Percentiles rank a stretch among this genome's conserved stretches.
Evolutionary conservation across 2,797 vertebrate species (phyloP).

Genomic region (Synanceia verrucosa): DNA sequence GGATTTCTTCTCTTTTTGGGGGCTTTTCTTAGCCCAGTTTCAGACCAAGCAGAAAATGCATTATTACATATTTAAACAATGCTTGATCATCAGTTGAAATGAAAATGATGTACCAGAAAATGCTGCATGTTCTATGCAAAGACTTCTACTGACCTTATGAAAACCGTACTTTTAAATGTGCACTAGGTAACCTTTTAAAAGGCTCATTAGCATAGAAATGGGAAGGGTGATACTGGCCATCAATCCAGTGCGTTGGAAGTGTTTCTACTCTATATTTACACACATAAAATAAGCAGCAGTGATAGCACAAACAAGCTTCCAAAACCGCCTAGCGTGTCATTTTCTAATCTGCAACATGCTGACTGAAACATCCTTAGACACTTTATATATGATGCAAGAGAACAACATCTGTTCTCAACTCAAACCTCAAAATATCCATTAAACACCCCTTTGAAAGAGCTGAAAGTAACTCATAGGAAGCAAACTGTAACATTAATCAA

Average conservation of each 20-base stretch:
- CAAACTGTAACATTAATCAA: slow-evolving; percentile 10
- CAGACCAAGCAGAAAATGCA: slow-evolving; percentile 27
- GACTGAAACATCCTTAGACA: slow-evolving; percentile 11
- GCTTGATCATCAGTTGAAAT: slow-evolving; percentile 40
- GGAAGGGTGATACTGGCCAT: slow-evolving; percentile 2
- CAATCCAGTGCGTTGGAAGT: background rate
- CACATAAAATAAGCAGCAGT: slow-evolving; percentile 10
- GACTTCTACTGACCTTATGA: slow-evolving; percentile 34
- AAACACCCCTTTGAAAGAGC: background rate
- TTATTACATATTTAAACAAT: slow-evolving; percentile 54
- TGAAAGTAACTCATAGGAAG: background rate
- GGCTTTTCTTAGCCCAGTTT: slow-evolving; percentile 25
- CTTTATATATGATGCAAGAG: slow-evolving; percentile 8
- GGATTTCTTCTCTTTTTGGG: background rate
- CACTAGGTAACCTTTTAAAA: slow-evolving; percentile 16
- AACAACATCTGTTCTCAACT: slow-evolving; percentile 16
- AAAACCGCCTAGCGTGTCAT: slow-evolving; percentile 18
- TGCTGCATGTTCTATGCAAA: slow-evolving; percentile 16
- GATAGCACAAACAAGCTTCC: slow-evolving; percentile 20
- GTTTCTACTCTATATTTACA: slow-evolving; percentile 13
- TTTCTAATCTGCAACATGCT: slow-evolving; percentile 33
- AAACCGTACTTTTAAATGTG: slow-evolving; percentile 28
- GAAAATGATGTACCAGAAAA: slow-evolving; percentile 27
- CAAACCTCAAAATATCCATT: slow-evolving; percentile 23
- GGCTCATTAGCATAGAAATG: slow-evolving; percentile 15